Evolutionary conservation across 1,140 invertebrate genomes (phyloP), one percentile per base, ranked within the genome.

Genomic region (Temnothorax nylanderi): DNA sequence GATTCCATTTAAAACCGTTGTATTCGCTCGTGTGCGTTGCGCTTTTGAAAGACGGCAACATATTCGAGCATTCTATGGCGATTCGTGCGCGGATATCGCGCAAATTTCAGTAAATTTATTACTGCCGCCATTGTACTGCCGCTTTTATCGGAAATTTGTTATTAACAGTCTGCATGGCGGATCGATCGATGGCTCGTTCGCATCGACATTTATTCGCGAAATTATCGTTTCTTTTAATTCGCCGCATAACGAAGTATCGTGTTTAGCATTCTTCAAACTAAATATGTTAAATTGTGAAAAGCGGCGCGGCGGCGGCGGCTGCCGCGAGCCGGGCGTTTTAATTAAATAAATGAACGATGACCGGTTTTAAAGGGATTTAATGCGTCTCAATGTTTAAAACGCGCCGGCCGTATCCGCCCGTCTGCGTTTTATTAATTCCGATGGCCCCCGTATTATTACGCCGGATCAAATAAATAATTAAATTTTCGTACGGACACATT

Each of bases 401-500:
- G 58, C 56, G 65, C 47, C 71, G 51, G 76, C 81, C 76, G 71
- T 89, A 89, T 89, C 86, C 34, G 32, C 32, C 86, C 85, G 78
- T 89, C 51, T 87, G 88, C 80, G 74, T 89, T 89, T 86, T 89
- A 89, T 90, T 90, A 90, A 90, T 90, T 86, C 72, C 88, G 77
- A 78, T 82, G 78, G 64, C 89, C 76, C 47, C 56, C 51, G 89
- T 89, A 90, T 90, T 90, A 90, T 89, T 85, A 75, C 88, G 85
- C 77, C 75, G 81, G 89, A 87, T 86, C 77, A 90, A 89, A 88
- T 90, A 90, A 89, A 90, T 90, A 90, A 90, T 90, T 90, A 90
- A 90, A 90, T 90, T 90, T 90, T 89, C 86, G 87, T 90, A 90
- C 44, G 47, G 56, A 81, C 69, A 84, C 69, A 71, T 72, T 71